Conservation (phyloP, 1,140 invertebrate genomes). For the Drosophila carrolli region DNA sequence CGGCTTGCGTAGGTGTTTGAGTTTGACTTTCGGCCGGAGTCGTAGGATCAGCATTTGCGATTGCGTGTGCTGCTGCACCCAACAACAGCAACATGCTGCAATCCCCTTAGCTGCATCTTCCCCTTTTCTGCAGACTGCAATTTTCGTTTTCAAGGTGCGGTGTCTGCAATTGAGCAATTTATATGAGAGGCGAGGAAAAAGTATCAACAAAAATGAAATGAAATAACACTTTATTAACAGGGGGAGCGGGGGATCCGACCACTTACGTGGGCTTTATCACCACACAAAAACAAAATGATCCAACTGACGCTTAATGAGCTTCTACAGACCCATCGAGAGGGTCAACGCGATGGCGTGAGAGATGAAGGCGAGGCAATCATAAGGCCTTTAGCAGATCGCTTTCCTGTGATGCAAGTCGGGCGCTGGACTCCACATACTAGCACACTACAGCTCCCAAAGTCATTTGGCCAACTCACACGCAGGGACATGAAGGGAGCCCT, state of each 20-base stretch:
- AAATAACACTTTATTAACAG: constrained; percentile 77
- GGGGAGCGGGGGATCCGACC: constrained; percentile 6
- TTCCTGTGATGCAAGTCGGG: constrained; percentile 23
- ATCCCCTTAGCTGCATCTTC: constrained; percentile 26
- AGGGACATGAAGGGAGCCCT: constrained; percentile 5
- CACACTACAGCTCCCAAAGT: constrained; percentile 9
- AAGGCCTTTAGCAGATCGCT: constrained; percentile 38
- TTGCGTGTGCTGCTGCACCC: constrained; percentile 51
- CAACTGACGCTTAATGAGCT: constrained; percentile 69
- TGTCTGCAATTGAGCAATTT: constrained; percentile 76
- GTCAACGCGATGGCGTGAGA: constrained; percentile 46
- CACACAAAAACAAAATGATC: constrained; percentile 58
- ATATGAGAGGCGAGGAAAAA: constrained; percentile 35
- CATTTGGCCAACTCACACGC: constrained; percentile 30
- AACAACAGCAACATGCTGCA: constrained; percentile 8
- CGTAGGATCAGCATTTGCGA: constrained; percentile 36
- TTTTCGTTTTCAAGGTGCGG: constrained; percentile 64
- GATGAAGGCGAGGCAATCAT: constrained; percentile 54
- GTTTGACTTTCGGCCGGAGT: constrained; percentile 15
- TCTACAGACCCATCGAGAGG: constrained; percentile 15
- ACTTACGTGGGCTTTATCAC: constrained; percentile 62
- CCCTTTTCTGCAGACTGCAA: constrained; percentile 6
- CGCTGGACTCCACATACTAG: background rate
- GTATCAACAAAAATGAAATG: constrained; percentile 47
- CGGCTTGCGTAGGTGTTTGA: constrained; percentile 44